These are phyloP conservation scores for Delichon dasypus DNA, from an alignment of 2,797 vertebrate genomes.

Conservation along the genomic window DNA sequence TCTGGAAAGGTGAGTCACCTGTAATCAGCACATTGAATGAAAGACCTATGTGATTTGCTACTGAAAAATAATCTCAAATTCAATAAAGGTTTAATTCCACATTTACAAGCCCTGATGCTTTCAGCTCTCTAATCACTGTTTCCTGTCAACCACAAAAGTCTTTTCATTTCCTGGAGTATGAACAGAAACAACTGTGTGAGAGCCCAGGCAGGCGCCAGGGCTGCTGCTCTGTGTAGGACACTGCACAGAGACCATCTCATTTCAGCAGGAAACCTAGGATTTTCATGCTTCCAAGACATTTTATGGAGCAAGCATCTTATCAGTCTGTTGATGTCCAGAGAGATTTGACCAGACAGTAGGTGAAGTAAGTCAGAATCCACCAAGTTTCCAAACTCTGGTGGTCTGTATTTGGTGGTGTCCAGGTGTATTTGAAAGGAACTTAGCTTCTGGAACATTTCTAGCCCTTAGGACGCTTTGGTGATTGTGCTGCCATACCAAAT, in stretches of 20 bases:
- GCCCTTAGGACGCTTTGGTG: not conserved
- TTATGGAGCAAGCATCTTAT: not conserved
- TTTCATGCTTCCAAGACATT: not conserved
- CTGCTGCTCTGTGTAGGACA: not conserved
- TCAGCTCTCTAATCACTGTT: not conserved
- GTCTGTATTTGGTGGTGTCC: not conserved
- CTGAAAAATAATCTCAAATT: slow-evolving; percentile 30
- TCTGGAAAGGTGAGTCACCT: slow-evolving; percentile 42
- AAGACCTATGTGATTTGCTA: not conserved
- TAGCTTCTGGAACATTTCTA: not conserved
- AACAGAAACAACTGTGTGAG: not conserved
- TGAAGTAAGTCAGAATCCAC: not conserved
- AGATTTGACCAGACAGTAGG: not conserved
- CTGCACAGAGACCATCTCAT: not conserved
- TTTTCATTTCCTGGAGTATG: not conserved
- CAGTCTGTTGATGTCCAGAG: not conserved
- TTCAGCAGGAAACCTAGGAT: not conserved
- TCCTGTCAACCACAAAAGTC: not conserved
- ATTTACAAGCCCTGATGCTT: not conserved
- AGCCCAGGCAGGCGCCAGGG: not conserved
- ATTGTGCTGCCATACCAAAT: not conserved
- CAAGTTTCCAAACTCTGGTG: not conserved
- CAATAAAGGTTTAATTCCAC: slow-evolving; percentile 16
- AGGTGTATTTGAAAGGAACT: not conserved
- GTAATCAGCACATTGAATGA: slow-evolving; percentile 6